Evolutionary conservation across 2,797 vertebrate species (phyloP).

Genomic region (Pteronotus mesoamericanus): DNA sequence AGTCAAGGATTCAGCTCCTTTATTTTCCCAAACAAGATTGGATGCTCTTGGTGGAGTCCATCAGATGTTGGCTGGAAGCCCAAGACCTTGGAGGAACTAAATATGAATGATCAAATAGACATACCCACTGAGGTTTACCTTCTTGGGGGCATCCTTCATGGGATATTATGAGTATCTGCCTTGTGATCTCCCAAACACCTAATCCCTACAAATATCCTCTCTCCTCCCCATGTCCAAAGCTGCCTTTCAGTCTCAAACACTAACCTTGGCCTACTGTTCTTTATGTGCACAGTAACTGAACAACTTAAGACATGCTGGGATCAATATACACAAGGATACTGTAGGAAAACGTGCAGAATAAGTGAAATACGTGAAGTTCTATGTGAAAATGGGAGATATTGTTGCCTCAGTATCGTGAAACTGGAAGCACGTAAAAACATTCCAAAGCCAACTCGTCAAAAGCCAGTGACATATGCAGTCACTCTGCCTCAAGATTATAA

Average conservation of each 20-base stretch:
- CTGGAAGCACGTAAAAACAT: slow-evolving; percentile 16
- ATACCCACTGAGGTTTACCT: neutral
- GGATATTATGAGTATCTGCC: neutral
- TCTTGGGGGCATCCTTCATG: neutral
- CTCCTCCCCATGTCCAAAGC: neutral
- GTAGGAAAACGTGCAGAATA: slow-evolving; percentile 47
- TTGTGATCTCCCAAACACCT: neutral
- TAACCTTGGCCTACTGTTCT: slow-evolving; percentile 19
- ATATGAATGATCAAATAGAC: neutral
- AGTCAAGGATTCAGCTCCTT: neutral
- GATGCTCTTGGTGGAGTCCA: neutral
- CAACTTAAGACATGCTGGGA: slow-evolving; percentile 52
- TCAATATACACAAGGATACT: neutral
- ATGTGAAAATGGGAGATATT: slow-evolving; percentile 44
- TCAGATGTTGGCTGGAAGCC: neutral
- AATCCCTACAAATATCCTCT: neutral
- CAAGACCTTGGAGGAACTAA: neutral
- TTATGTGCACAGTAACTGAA: slow-evolving; percentile 39
- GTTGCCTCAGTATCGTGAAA: slow-evolving; percentile 18
- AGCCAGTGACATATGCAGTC: neutral
- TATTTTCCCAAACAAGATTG: neutral
- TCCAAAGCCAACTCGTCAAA: neutral
- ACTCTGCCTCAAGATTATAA: slow-evolving; percentile 19
- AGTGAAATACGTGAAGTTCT: slow-evolving; percentile 6
- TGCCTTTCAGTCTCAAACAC: neutral